Evolutionary conservation across 2,888 invertebrate genomes (phyloP).

Genomic region (Xylocampa areola): DNA sequence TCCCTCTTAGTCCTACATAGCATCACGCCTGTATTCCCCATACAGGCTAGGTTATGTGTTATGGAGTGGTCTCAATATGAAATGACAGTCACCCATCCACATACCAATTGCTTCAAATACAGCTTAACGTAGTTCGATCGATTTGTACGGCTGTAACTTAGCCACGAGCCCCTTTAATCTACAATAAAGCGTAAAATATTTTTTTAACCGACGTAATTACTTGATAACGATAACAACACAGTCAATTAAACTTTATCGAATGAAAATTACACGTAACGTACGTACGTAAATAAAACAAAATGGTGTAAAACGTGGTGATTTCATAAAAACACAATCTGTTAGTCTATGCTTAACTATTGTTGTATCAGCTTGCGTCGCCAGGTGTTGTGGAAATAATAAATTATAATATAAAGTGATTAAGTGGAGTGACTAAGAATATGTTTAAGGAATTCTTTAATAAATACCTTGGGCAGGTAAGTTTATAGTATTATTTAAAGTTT

Average conservation of each 20-base stretch:
- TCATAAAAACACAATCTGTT: constrained; percentile 37
- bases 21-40: too few relatives aligned
- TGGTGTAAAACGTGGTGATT: constrained; percentile 30
- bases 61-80: too few relatives aligned
- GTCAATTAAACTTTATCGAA: constrained; percentile 30
- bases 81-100: too few relatives aligned
- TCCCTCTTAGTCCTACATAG: too few relatives aligned
- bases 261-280: too few relatives aligned
- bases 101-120: too few relatives aligned
- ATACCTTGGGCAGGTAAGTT: constrained; percentile 42
- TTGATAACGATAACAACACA: constrained; percentile 13
- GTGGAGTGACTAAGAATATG: constrained; percentile 41
- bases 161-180: too few relatives aligned
- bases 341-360: constrained; percentile 28
- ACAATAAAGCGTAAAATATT: neutral
- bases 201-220: constrained; percentile 18
- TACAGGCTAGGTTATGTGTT: too few relatives aligned
- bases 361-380: constrained; percentile 28
- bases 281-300: constrained; percentile 35
- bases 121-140: too few relatives aligned
- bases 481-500: neutral
- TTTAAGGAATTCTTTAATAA: constrained; percentile 47
- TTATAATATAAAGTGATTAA: too few relatives aligned
- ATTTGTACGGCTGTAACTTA: too few relatives aligned
- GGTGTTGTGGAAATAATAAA: constrained; percentile 16